Base-by-base conservation (phyloP, 1,140 invertebrate species). In the Tetraneura akinire region DNA sequence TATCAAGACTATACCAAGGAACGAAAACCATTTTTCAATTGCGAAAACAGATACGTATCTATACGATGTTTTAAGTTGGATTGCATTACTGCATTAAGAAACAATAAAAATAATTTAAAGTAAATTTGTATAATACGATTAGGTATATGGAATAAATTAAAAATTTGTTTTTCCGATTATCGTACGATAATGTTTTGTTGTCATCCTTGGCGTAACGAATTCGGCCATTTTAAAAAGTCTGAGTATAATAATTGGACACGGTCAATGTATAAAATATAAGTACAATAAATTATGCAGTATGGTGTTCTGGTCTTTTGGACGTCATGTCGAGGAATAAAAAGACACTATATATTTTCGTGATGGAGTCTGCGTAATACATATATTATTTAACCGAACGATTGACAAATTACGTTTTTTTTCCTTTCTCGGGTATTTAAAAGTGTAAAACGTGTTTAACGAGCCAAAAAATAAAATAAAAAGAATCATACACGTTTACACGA, bases 381-480 rank as follows among this genome's bases (percentile, higher is more conserved):
- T 37, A 55, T 74, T 51, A 32, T 49, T 32, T 11, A n/a, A 74
- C n/a, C 26, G 26, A 37, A 42, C 29, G 11, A 18, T 37, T 74
- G 53, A 74, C 53, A 74, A 57, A 74, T 74, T 42, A 57, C 51
- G 11, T 73, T 51, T 51, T 51, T 49, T 51, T 70, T 26, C 6
- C n/a, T 29, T 29, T n/a, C 32, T 3, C 8, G 32, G 45, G 68
- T 51, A 29, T 51, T 71, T 51, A 49, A 71, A 18, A 47, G 42
- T 45, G n/a, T 42, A 16, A 45, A 68, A 70, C 66, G 42, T 47
- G 66, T 70, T 70, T 49, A 70, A 70, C 66, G 66, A 70, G 21
- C 45, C 14, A 70, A 70, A 70, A 70, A n/a, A 26, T 49, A 70
- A 70, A 26, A 26, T 6, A n/a, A 68, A 23, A 4, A 53, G 10